Evolutionary conservation across 2,888 invertebrate genomes (phyloP).

Genomic region (Cantharis lateralis): DNA sequence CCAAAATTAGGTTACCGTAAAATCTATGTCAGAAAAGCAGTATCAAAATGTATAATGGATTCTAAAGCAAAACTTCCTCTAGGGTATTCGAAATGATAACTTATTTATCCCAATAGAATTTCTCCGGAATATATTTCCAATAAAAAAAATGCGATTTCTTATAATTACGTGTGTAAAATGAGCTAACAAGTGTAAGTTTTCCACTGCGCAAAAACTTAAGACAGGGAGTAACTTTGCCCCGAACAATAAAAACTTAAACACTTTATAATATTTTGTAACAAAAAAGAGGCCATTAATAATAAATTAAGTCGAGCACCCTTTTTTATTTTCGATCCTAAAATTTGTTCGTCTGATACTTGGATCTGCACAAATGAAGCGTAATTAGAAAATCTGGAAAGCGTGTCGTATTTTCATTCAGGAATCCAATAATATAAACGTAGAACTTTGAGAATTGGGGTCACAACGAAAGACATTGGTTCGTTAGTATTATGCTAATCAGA

Average conservation of each 20-base stretch:
- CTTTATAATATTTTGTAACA: neutral
- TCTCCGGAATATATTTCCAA: neutral
- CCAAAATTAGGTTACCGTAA: neutral
- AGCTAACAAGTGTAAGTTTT: neutral
- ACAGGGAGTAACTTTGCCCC: neutral
- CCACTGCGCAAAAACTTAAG: neutral
- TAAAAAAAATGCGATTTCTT: neutral
- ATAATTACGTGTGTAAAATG: neutral
- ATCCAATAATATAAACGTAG: neutral
- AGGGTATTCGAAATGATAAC: neutral
- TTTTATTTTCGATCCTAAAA: neutral
- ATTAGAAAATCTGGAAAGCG: neutral
- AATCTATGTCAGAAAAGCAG: neutral
- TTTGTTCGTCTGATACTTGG: neutral
- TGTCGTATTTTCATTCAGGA: neutral
- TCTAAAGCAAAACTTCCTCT: neutral
- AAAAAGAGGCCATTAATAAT: neutral
- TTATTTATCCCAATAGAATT: neutral
- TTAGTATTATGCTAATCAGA: neutral
- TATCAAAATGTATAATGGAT: slow-evolving; percentile 2
- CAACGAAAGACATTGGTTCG: neutral
- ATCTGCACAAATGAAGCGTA: neutral
- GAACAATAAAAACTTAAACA: neutral
- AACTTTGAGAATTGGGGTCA: neutral
- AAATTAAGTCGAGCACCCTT: neutral